These are phyloP conservation scores for Agonopterix heracliana DNA, from an alignment of 2,888 invertebrate species.

Conservation along the genomic window DNA sequence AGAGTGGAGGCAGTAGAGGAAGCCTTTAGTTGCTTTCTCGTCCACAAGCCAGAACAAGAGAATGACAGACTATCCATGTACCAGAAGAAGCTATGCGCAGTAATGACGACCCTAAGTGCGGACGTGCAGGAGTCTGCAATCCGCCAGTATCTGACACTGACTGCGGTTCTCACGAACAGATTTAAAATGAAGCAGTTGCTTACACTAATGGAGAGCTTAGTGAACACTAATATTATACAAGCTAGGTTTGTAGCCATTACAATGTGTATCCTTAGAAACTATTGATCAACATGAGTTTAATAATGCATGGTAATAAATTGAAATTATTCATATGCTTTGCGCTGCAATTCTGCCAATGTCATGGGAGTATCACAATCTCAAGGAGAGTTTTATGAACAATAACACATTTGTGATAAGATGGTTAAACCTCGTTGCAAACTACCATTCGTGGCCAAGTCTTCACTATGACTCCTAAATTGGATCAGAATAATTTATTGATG, in stretches of 20 bases:
- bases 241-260: constrained; percentile 77
- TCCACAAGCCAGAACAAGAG: constrained; percentile 84
- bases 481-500: too few species aligned
- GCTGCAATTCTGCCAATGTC: too few species aligned
- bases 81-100: constrained; percentile 80
- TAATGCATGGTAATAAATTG: not conserved
- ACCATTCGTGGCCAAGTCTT: too few species aligned
- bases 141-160: constrained; percentile 83
- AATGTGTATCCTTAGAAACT: not conserved
- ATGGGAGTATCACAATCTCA: not conserved
- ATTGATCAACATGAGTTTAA: too few species aligned
- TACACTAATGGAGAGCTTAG: constrained; percentile 84
- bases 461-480: too few species aligned
- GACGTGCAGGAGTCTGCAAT: constrained; percentile 87
- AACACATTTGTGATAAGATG: too few species aligned
- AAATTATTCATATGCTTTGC: too few species aligned
- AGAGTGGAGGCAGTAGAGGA: constrained; percentile 90
- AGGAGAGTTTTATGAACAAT: too few species aligned
- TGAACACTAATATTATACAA: constrained; percentile 82
- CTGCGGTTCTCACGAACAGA: constrained; percentile 84
- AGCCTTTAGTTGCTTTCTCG: constrained; percentile 91
- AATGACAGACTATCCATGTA: constrained; percentile 80
- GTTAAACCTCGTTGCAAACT: too few species aligned
- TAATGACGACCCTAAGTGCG: constrained; percentile 79
- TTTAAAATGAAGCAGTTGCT: constrained; percentile 86